These are phyloP conservation scores for Glossophaga mutica DNA, from an alignment of 2,797 vertebrate genomes.

Conservation along the genomic window DNA sequence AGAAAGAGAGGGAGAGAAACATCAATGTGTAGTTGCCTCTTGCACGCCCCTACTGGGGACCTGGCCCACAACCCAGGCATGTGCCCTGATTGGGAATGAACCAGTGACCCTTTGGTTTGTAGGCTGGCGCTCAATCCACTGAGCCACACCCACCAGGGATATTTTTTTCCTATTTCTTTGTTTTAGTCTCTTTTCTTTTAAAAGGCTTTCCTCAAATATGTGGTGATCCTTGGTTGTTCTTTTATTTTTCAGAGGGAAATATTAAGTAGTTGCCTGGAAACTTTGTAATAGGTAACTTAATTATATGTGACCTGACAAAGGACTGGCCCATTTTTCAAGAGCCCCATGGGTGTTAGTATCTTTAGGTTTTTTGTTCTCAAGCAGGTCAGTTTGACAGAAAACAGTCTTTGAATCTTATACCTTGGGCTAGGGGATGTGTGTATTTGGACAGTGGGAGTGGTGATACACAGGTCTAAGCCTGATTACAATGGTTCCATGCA, in stretches of 20 bases:
- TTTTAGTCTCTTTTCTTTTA: constrained; percentile 20
- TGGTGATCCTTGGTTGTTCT: background rate
- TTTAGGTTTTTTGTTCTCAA: constrained; percentile 36
- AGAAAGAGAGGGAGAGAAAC: too few relatives aligned
- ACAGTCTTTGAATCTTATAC: background rate
- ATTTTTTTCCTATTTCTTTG: background rate
- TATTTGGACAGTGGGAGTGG: background rate
- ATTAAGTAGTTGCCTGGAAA: constrained; percentile 25
- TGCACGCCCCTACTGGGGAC: too few relatives aligned
- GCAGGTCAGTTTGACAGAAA: constrained; percentile 3
- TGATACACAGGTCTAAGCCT: background rate
- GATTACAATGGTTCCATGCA: background rate
- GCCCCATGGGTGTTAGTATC: background rate
- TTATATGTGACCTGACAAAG: constrained; percentile 10
- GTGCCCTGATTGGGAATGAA: too few relatives aligned
- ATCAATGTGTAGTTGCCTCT: too few relatives aligned
- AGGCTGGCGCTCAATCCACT: too few relatives aligned
- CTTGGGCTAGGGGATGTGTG: background rate
- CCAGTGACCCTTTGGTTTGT: too few relatives aligned
- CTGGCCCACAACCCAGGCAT: too few relatives aligned
- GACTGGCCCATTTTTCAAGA: constrained; percentile 1
- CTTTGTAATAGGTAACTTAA: background rate
- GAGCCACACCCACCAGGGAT: too few relatives aligned
- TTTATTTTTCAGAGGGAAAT: background rate
- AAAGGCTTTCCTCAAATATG: background rate